Evolutionary conservation across 2,888 invertebrate species (phyloP), one percentile per base, ranked within the genome.

Genomic region (Rapana venosa): DNA sequence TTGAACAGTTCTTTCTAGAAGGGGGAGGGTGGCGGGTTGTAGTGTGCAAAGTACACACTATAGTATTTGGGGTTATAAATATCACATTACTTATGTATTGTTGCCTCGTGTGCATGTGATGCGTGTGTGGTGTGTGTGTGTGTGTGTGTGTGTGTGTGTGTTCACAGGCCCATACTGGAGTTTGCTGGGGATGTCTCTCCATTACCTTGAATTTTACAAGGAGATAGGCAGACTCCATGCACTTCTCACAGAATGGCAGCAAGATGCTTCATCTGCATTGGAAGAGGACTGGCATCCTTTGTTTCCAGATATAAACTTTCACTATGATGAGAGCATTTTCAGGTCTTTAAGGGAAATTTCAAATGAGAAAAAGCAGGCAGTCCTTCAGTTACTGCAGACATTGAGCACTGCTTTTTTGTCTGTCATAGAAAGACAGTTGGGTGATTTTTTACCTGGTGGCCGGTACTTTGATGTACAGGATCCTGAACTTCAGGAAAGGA

Each of bases 141-240:
- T n/a, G 11, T 74, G 74, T 74, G 22, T 77, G n/a, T 77, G 11
- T 30, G 32, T 32, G 47, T 47, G 47, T 47, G 47, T 47, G 47
- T 47, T 84, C 26, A 70, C 88, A 58, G 88, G 89, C 30, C 89
- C 89, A 26, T 89, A 89, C 85, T 89, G 89, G 89, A 26, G 77
- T 85, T 58, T 89, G 22, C 56, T 85, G 15, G 58, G 79, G 4
- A 35, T 74, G n/a, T 6, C 1, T 4, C 32, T 89, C 17, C 79
- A 89, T 30, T 85, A 89, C 77, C 66, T 89, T 47, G 89, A 89
- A 36, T 85, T 89, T 56, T n/a, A 74, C 83, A 6, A 56, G 5
- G 17, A 79, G 79, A 81, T 88, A 8, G 88, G 30, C 17, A 56
- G 61, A 20, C 5, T 88, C 81, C 26, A 81, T 32, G 20, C 20